Percentiles rank a stretch among this genome's conserved stretches.
These are phyloP conservation scores for Tanytarsus gracilentus DNA, from an alignment of 2,888 invertebrate species.

Conservation along the genomic window DNA sequence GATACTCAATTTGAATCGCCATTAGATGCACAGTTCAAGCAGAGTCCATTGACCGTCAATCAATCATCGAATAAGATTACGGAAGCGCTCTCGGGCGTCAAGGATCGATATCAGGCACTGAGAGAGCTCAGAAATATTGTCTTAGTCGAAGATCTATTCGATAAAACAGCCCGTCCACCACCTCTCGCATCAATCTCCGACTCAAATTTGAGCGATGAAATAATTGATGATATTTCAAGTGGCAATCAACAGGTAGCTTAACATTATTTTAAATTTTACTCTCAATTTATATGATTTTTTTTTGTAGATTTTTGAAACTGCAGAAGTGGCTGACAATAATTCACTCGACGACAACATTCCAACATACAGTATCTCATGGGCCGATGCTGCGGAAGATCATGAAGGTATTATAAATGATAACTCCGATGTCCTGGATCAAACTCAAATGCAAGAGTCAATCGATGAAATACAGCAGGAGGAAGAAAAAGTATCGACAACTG, in stretches of 20 bases:
- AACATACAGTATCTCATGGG: constrained; percentile 21
- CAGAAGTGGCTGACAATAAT: constrained; percentile 13
- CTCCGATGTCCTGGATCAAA: neutral
- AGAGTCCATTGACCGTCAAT: constrained; percentile 1
- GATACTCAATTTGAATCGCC: constrained; percentile 35
- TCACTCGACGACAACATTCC: constrained; percentile 13
- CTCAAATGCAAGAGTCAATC: neutral
- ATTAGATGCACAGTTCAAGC: constrained; percentile 19
- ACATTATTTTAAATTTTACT: too few species aligned
- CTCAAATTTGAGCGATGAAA: constrained; percentile 23
- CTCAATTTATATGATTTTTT: too few species aligned
- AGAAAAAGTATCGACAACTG: neutral
- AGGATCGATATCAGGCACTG: constrained; percentile 72
- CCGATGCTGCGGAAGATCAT: constrained; percentile 15
- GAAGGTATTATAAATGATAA: neutral
- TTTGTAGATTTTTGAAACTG: constrained; percentile 8
- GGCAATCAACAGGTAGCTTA: neutral
- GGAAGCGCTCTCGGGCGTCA: constrained; percentile 45
- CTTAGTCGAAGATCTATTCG: constrained; percentile 50
- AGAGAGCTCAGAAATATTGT: constrained; percentile 61
- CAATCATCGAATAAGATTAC: constrained; percentile 42
- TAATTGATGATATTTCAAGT: constrained; percentile 3
- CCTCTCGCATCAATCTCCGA: constrained; percentile 24
- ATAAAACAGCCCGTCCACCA: constrained; percentile 44
- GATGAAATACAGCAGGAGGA: neutral